Percentiles rank a stretch among this genome's conserved stretches.
Evolutionary conservation across 2,888 invertebrate species (phyloP).

Genomic region (Chrysopilus asiliformis): DNA sequence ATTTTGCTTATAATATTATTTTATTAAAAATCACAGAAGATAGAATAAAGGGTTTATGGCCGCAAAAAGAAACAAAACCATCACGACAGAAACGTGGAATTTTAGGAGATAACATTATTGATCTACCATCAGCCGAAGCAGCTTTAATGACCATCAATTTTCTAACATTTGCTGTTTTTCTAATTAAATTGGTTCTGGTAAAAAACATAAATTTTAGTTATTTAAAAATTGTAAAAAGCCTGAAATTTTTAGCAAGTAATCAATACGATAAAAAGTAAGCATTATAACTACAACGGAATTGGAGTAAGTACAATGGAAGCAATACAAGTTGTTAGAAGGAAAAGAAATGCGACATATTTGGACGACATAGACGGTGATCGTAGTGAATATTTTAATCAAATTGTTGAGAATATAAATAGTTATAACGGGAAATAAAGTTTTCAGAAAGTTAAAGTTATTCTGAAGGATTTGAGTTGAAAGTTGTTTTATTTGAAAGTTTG

Average conservation of each 20-base stretch:
- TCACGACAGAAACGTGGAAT: slow-evolving; percentile 19
- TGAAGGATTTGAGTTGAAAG: too few species aligned
- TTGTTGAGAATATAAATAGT: too few species aligned
- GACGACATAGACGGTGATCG: background rate
- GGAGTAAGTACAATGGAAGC: slow-evolving; percentile 19
- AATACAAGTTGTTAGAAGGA: slow-evolving; percentile 22
- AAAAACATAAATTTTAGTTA: slow-evolving; percentile 14
- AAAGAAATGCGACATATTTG: slow-evolving; percentile 6
- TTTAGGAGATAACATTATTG: slow-evolving; percentile 43
- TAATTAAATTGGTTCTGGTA: slow-evolving; percentile 72
- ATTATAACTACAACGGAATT: slow-evolving; percentile 28
- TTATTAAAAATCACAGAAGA: slow-evolving; percentile 29
- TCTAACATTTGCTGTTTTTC: slow-evolving; percentile 71
- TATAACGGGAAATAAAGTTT: too few species aligned
- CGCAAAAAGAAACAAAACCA: slow-evolving; percentile 18
- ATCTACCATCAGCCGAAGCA: slow-evolving; percentile 68
- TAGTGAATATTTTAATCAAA: too few species aligned
- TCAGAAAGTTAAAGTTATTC: too few species aligned
- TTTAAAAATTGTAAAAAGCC: background rate
- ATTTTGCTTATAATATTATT: slow-evolving; percentile 1
- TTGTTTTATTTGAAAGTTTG: too few species aligned
- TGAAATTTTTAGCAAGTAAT: slow-evolving; percentile 48
- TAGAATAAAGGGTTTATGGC: slow-evolving; percentile 39
- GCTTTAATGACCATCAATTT: slow-evolving; percentile 73
- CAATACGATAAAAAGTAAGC: slow-evolving; percentile 49